Evolutionary conservation across 2,888 invertebrate species (phyloP), one percentile per base, ranked within the genome.

Genomic region (Ornithoptera alexandrae): DNA sequence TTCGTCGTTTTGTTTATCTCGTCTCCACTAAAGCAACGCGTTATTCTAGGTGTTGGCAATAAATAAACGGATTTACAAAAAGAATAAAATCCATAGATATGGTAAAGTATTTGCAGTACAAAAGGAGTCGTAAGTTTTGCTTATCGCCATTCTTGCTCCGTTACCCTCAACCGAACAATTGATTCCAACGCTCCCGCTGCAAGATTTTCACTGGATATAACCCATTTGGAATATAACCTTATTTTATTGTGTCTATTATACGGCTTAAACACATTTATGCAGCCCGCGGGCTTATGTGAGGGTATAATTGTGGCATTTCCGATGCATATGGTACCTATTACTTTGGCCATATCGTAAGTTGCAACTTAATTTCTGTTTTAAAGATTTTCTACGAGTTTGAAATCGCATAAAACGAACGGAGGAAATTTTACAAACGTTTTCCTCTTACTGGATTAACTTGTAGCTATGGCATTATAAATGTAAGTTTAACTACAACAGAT

Each of bases 81-180:
- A 74, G 74, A 77, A 77, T 79, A 71, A 73, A 72, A 83, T 76
- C 76, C 76, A 77, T 79, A 81, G 79, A 82, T 84, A 81, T 78
- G 82, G 85, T 86, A 84, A 86, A 83, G 83, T 84, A 86, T 85
- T 82, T 80, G 76, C 82, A 81, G 81, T 87, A 88, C 87, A 89
- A 89, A 85, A 87, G 88, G 81, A 81, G 82, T 83, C 88, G 86
- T 89, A 89, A 85, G 86, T 89, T 87, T 82, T 81, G 84, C 88
- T 89, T 90, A 89, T 88, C 89, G 88, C 82, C 81, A 80, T 75
- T 81, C 83, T 80, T 84, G 83, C 81, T 84, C 85, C 88, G 89
- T 88, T 89, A 88, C 82, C 86, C 84, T 81, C 85, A 81, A 82
- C 80, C 83, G 81, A 83, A 86, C 89, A 89, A 90, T 90, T 89